These are phyloP conservation scores for Noctua pronuba DNA, from an alignment of 2,888 invertebrate species.

Conservation along the genomic window DNA sequence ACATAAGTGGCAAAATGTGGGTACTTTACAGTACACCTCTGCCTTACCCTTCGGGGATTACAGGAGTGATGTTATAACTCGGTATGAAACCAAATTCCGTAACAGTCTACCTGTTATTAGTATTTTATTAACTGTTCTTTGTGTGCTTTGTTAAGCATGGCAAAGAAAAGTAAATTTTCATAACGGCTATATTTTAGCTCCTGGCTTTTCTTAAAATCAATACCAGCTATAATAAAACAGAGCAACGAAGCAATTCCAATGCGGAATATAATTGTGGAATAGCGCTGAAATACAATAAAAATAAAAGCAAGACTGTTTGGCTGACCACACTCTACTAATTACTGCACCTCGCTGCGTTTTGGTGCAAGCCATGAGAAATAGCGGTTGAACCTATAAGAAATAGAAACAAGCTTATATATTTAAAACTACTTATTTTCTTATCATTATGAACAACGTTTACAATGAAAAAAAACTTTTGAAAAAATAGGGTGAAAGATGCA, in stretches of 20 bases:
- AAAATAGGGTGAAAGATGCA: background rate
- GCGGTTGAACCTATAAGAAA: slow-evolving; percentile 12
- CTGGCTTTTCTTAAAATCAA: background rate
- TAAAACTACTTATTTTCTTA: background rate
- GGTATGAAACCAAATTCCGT: background rate
- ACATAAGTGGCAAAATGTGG: background rate
- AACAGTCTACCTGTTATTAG: too few relatives aligned
- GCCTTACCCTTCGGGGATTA: background rate
- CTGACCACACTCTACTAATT: slow-evolving; percentile 80
- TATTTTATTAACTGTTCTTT: background rate
- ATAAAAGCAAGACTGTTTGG: slow-evolving; percentile 72
- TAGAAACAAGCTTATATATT: background rate
- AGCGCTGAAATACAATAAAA: slow-evolving; percentile 56
- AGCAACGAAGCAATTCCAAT: slow-evolving; percentile 24
- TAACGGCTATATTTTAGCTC: background rate
- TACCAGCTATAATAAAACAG: background rate
- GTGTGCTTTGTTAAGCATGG: background rate
- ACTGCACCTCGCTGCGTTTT: slow-evolving; percentile 71
- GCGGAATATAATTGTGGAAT: slow-evolving; percentile 43
- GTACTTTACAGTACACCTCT: background rate
- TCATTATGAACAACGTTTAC: background rate
- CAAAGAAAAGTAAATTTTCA: background rate
- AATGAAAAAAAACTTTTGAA: background rate
- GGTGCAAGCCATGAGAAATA: slow-evolving; percentile 46
- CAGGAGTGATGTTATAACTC: background rate